A percentile compares a stretch with the other conserved stretches of the same genome.
Evolutionary conservation across 2,797 vertebrate genomes (phyloP).

Genomic region (Brachymystax lenok): DNA sequence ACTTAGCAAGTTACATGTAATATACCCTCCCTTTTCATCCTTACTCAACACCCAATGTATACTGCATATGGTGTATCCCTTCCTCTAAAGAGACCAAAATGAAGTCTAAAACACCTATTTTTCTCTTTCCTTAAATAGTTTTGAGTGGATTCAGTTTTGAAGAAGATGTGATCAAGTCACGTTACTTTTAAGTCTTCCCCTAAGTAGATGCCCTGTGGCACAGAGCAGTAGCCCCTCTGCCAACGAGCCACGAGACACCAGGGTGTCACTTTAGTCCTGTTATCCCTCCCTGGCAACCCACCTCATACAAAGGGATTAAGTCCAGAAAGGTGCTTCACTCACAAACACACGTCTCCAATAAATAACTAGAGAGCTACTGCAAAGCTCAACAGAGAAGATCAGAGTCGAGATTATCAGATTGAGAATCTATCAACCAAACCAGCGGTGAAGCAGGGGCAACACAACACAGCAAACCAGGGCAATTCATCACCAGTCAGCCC

Average conservation of each 20-base stretch:
- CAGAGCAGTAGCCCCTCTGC: slow-evolving; percentile 30
- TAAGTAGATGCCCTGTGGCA: slow-evolving; percentile 34
- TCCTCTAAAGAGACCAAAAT: background rate
- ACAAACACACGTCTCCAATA: slow-evolving; percentile 46
- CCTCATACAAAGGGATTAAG: slow-evolving; percentile 42
- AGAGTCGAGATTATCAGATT: slow-evolving; percentile 44
- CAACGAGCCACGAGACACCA: slow-evolving; percentile 43
- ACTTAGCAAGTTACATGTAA: no score
- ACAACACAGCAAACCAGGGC: slow-evolving; percentile 2
- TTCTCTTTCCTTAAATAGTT: background rate
- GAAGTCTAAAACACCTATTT: background rate
- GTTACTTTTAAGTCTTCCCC: slow-evolving; percentile 20
- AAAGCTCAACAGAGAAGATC: background rate
- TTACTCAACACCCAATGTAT: background rate
- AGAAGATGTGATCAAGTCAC: background rate
- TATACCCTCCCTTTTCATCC: no score
- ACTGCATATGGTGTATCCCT: background rate
- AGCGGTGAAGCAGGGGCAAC: slow-evolving; percentile 5
- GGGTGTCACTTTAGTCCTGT: slow-evolving; percentile 56
- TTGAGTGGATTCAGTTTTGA: background rate
- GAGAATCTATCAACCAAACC: slow-evolving; percentile 37
- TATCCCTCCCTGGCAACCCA: slow-evolving; percentile 37
- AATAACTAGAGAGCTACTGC: slow-evolving; percentile 18
- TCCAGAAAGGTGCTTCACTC: slow-evolving; percentile 47
- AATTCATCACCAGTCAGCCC: slow-evolving; percentile 39